phyloP scores from a whole-genome alignment of 1,140 invertebrate genomes.

The Drosophila bocki region DNA sequence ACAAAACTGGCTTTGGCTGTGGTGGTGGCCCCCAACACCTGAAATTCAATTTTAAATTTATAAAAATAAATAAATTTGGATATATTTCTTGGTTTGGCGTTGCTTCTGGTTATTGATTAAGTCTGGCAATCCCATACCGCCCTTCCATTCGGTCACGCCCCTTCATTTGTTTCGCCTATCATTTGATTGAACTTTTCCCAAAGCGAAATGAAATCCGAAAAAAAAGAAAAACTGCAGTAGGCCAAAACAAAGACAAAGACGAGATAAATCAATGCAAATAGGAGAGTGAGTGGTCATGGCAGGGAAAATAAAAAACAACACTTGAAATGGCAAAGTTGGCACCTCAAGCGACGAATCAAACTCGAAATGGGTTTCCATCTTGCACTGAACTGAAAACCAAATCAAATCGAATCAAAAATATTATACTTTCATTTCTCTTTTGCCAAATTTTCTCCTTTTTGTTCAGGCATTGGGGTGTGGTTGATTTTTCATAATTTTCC shows the following conservation, averaged over 20 bases:
- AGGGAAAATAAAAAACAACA: slow-evolving; percentile 1
- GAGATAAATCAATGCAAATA: slow-evolving; percentile 74
- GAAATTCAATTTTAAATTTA: slow-evolving; percentile 58
- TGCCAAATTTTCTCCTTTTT: slow-evolving; percentile 12
- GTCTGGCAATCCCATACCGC: slow-evolving; percentile 51
- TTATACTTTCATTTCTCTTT: slow-evolving; percentile 59
- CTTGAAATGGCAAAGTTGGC: slow-evolving; percentile 67
- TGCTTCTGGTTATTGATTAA: slow-evolving; percentile 73
- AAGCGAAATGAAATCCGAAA: slow-evolving; percentile 15
- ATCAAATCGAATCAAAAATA: slow-evolving; percentile 23
- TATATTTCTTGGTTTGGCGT: slow-evolving; percentile 27
- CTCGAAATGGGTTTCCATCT: slow-evolving; percentile 35
- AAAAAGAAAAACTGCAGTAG: slow-evolving; percentile 33
- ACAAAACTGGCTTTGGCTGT: slow-evolving; percentile 38
- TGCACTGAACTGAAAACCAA: slow-evolving; percentile 3
- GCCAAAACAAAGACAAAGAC: slow-evolving; percentile 28
- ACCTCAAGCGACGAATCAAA: slow-evolving; percentile 41
- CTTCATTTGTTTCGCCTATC: slow-evolving; percentile 22
- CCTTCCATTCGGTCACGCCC: slow-evolving; percentile 60
- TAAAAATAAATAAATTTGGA: slow-evolving; percentile 50
- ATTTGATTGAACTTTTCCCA: slow-evolving; percentile 68
- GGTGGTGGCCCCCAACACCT: slow-evolving; percentile 19
- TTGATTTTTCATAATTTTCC: slow-evolving; percentile 8
- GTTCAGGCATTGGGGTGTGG: slow-evolving; percentile 25
- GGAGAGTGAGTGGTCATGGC: slow-evolving; percentile 26